Evolutionary conservation across 2,113 vertebrate species (phyloP).

Genomic region (Vulpes ferrilata): DNA sequence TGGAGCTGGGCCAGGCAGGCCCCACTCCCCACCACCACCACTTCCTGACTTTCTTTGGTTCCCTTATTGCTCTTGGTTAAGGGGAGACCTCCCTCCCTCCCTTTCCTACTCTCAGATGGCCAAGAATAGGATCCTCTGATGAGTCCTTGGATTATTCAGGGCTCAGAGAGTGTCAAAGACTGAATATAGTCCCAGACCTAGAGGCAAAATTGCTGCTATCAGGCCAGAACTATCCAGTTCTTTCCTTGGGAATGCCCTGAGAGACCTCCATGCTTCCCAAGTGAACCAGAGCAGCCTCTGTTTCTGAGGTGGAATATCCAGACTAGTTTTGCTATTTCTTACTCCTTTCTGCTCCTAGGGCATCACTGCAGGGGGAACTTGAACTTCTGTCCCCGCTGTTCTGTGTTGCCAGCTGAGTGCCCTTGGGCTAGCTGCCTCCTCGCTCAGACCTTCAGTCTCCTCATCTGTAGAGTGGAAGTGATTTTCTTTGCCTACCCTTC

Average conservation of each 20-base stretch:
- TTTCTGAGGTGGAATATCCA: not conserved
- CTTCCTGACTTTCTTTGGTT: not conserved
- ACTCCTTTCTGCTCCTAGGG: not conserved
- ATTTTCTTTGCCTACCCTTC: not conserved
- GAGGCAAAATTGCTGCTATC: not conserved
- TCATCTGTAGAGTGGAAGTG: not conserved
- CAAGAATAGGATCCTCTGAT: not conserved
- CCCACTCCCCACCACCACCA: too few species aligned
- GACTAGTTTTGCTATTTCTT: not conserved
- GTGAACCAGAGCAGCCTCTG: not conserved
- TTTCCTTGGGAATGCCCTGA: not conserved
- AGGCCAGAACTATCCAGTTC: not conserved
- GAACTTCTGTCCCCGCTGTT: not conserved
- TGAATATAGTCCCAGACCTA: not conserved
- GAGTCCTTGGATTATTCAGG: not conserved
- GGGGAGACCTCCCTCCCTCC: not conserved
- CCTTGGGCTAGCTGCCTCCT: not conserved
- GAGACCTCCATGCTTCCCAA: not conserved
- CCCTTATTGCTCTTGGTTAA: not conserved
- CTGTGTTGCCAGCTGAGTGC: not conserved
- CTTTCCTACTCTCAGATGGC: not conserved
- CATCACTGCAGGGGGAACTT: not conserved
- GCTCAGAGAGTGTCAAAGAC: not conserved
- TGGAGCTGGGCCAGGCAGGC: not conserved
- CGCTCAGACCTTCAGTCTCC: not conserved